A percentile compares a stretch with the other conserved stretches of the same genome.
Evolutionary conservation across 2,888 invertebrate genomes (phyloP).

Genomic region (Eledona agricola): DNA sequence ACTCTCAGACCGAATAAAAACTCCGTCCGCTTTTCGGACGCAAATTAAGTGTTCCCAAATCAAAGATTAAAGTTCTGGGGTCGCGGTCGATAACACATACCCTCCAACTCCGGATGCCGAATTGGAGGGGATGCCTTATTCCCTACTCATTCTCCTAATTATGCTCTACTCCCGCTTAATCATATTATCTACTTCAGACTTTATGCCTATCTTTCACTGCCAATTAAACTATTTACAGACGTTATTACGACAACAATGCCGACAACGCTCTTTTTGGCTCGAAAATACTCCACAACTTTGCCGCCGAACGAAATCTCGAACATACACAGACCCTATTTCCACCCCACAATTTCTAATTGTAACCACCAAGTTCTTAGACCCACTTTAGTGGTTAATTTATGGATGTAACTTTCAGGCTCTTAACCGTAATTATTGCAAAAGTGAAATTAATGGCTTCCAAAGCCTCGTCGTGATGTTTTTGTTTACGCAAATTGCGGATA

Average conservation of each 20-base stretch:
- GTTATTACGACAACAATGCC: conserved; percentile 23
- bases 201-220: conserved; percentile 34
- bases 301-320: conserved; percentile 15
- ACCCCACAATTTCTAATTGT: conserved; percentile 25
- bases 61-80: conserved; percentile 35
- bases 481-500: conserved; percentile 20
- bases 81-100: conserved; percentile 47
- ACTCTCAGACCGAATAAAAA: conserved; percentile 12
- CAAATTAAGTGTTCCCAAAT: conserved; percentile 27
- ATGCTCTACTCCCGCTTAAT: conserved; percentile 53
- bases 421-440: conserved; percentile 29
- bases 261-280: conserved; percentile 4
- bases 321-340: conserved; percentile 12
- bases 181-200: conserved; percentile 49
- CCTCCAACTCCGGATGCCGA: conserved; percentile 44
- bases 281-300: conserved; percentile 15
- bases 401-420: conserved; percentile 30
- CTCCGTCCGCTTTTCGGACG: conserved; percentile 15
- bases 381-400: conserved; percentile 28
- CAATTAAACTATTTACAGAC: conserved; percentile 32
- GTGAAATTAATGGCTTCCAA: conserved; percentile 29
- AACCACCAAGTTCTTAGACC: conserved; percentile 26
- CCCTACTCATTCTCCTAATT: conserved; percentile 48
- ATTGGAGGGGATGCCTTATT: conserved; percentile 50
- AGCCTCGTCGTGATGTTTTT: conserved; percentile 17